A percentile compares a stretch with the other conserved stretches of the same genome.
phyloP scores from a whole-genome alignment of 1,140 invertebrate genomes.

The Galleria mellonella region DNA sequence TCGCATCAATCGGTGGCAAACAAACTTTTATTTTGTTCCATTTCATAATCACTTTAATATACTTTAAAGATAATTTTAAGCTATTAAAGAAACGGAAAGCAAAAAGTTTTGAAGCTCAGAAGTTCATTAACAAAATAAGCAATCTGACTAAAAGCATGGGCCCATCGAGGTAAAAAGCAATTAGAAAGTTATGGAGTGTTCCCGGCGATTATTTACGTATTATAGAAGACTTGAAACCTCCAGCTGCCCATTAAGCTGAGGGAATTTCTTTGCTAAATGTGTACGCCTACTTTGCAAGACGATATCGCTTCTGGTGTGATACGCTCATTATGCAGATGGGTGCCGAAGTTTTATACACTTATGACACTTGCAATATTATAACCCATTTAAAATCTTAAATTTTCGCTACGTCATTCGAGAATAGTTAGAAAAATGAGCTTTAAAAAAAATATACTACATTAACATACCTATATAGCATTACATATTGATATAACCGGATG shows the following conservation, averaged over 20 bases:
- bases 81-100: conserved; percentile 28
- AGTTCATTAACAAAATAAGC: conserved; percentile 63
- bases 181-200: conserved; percentile 60
- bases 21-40: conserved; percentile 8
- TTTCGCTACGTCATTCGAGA: no score
- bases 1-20: no score
- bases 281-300: conserved; percentile 10
- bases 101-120: conserved; percentile 39
- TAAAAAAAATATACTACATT: no score
- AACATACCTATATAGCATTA: no score
- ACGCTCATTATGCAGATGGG: no score
- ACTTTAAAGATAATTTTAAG: conserved; percentile 26
- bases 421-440: no score
- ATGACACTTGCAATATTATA: no score
- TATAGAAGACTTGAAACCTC: conserved; percentile 25
- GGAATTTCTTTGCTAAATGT: conserved; percentile 8
- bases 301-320: conserved; percentile 2
- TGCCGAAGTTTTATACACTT: no score
- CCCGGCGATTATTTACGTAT: conserved; percentile 52
- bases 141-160: conserved; percentile 60
- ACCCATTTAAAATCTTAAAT: no score
- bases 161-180: conserved; percentile 57
- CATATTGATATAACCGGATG: no score
- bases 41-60: conserved; percentile 17
- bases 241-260: conserved; percentile 4